phyloP scores from a whole-genome alignment of 2,888 invertebrate species.

The Panopea generosa region DNA sequence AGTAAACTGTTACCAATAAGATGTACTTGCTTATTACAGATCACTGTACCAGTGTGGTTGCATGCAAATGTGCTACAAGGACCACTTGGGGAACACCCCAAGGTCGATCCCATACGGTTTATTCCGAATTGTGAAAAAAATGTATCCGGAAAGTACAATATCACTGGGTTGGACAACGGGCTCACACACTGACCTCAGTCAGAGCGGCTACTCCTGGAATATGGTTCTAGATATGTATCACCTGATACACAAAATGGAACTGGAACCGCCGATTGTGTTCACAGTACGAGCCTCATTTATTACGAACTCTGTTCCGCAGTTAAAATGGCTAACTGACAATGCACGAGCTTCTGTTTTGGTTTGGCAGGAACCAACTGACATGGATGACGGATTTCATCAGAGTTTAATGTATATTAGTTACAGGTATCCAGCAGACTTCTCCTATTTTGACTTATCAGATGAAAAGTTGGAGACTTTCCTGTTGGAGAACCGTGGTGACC shows the following conservation, averaged over 20 bases:
- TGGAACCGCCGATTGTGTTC: slow-evolving; percentile 77
- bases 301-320: slow-evolving; percentile 78
- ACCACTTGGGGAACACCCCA: slow-evolving; percentile 69
- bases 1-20: too few relatives aligned
- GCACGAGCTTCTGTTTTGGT: slow-evolving; percentile 73
- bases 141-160: slow-evolving; percentile 80
- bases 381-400: slow-evolving; percentile 53
- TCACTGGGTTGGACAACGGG: slow-evolving; percentile 83
- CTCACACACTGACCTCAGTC: slow-evolving; percentile 77
- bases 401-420: slow-evolving; percentile 78
- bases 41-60: slow-evolving; percentile 80
- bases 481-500: slow-evolving; percentile 69
- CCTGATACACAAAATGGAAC: slow-evolving; percentile 70
- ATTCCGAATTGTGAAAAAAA: slow-evolving; percentile 70
- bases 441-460: slow-evolving; percentile 76
- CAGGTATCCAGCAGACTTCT: slow-evolving; percentile 72
- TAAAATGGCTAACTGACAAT: slow-evolving; percentile 81
- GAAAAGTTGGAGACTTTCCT: slow-evolving; percentile 64
- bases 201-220: slow-evolving; percentile 78
- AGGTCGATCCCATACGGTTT: slow-evolving; percentile 77
- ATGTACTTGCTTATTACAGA: slow-evolving; percentile 70
- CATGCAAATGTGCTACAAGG: slow-evolving; percentile 82
- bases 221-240: slow-evolving; percentile 82
- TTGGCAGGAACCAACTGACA: slow-evolving; percentile 71
- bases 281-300: slow-evolving; percentile 77